Conservation (phyloP, 2,113 vertebrate genomes). For the Pleuronectes platessa region DNA sequence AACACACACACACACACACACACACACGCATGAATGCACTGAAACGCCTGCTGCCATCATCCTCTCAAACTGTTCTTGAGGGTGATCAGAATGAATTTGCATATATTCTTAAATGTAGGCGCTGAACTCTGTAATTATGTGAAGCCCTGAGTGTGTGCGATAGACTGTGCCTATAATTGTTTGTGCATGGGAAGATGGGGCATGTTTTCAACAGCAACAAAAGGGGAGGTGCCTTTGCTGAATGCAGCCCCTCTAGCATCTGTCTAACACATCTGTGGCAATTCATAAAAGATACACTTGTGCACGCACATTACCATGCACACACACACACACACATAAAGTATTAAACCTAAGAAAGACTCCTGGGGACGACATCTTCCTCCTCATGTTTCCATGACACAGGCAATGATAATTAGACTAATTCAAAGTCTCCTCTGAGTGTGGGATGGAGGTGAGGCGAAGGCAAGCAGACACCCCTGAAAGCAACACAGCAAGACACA, state of each 20-base stretch:
- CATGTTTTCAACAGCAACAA: constrained; percentile 58
- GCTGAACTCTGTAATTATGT: constrained; percentile 74
- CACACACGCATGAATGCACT: constrained; percentile 9
- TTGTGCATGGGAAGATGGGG: constrained; percentile 50
- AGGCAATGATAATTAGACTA: constrained; percentile 76
- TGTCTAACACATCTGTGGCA: constrained; percentile 76
- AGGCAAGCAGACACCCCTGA: constrained; percentile 49
- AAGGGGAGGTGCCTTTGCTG: constrained; percentile 51
- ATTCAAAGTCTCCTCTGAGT: constrained; percentile 76
- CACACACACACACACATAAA: not conserved
- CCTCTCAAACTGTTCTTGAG: constrained; percentile 49
- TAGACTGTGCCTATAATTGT: constrained; percentile 52
- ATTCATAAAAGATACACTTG: constrained; percentile 70
- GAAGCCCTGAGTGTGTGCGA: constrained; percentile 57
- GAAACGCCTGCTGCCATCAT: constrained; percentile 30
- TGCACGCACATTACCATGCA: constrained; percentile 43
- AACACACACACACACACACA: constrained; percentile 10
- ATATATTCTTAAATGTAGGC: constrained; percentile 72
- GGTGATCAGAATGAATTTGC: constrained; percentile 66
- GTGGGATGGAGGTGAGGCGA: constrained; percentile 45
- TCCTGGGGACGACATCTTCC: constrained; percentile 68
- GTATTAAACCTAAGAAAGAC: constrained; percentile 36
- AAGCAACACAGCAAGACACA: constrained; percentile 34
- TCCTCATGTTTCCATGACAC: constrained; percentile 73
- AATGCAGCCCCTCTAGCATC: constrained; percentile 70